These are phyloP conservation scores for Uloborus plumipes DNA, from an alignment of 2,888 invertebrate genomes.

Conservation along the genomic window DNA sequence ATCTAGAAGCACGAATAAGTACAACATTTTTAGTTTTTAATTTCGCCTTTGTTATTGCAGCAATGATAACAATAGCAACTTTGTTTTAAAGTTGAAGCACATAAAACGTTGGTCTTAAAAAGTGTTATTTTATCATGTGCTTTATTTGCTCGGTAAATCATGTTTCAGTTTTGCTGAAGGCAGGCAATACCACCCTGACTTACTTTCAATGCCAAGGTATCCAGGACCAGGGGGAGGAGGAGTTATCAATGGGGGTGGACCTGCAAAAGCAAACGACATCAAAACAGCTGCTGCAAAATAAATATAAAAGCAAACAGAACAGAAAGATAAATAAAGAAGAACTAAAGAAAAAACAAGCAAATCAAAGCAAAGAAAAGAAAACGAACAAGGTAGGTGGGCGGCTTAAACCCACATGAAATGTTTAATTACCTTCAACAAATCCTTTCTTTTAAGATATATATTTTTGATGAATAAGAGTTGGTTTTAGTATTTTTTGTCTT, in stretches of 20 bases:
- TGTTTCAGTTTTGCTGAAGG: too few relatives aligned
- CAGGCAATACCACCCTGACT: neutral
- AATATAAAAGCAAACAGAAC: slow-evolving; percentile 12
- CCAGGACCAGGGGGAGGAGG: slow-evolving; percentile 64
- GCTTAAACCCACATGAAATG: slow-evolving; percentile 28
- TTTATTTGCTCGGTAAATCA: neutral
- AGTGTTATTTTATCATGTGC: too few relatives aligned
- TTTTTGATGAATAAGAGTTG: too few relatives aligned
- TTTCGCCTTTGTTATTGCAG: too few relatives aligned
- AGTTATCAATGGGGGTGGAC: slow-evolving; percentile 64
- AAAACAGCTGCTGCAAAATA: slow-evolving; percentile 27
- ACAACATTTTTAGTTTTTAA: too few relatives aligned
- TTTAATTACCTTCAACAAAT: too few relatives aligned
- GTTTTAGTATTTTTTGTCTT: too few relatives aligned
- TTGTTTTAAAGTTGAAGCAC: too few relatives aligned
- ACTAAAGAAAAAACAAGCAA: slow-evolving; percentile 2
- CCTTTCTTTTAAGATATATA: too few relatives aligned
- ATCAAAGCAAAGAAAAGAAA: slow-evolving; percentile 1
- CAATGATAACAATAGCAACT: too few relatives aligned
- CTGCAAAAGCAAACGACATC: slow-evolving; percentile 52
- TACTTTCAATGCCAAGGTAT: slow-evolving; percentile 51
- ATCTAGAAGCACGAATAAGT: too few relatives aligned
- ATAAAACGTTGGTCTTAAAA: too few relatives aligned
- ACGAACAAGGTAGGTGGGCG: slow-evolving; percentile 24
- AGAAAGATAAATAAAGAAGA: neutral